Percentiles rank a stretch among this genome's conserved stretches.
Conservation (phyloP, 2,113 vertebrate genomes). For the Anser brachyrhynchus region DNA sequence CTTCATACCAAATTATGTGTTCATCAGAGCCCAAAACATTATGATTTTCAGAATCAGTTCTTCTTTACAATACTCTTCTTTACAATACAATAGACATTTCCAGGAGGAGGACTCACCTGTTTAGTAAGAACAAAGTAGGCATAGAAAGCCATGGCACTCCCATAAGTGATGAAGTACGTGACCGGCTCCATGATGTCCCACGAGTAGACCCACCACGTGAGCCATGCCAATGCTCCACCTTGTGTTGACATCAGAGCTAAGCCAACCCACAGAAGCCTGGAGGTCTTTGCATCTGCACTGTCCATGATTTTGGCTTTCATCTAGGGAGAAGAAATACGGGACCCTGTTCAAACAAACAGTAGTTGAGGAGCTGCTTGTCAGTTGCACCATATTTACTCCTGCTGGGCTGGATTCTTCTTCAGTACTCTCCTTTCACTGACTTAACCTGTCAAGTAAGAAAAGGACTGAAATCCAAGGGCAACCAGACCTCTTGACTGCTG, state of each 20-base stretch:
- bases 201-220: slow-evolving; percentile 98
- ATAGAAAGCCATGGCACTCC: slow-evolving; percentile 89
- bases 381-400: neutral
- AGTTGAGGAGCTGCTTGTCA: neutral
- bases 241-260: slow-evolving; percentile 89
- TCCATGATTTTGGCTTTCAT: slow-evolving; percentile 78
- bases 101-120: slow-evolving; percentile 75
- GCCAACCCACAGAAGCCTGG: slow-evolving; percentile 83
- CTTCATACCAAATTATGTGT: neutral
- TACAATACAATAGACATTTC: neutral
- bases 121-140: slow-evolving; percentile 91
- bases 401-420: neutral
- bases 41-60: neutral
- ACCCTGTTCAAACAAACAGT: neutral
- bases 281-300: slow-evolving; percentile 77
- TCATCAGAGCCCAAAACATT: neutral
- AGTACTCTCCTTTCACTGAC: neutral
- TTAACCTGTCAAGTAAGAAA: neutral
- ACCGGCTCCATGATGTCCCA: slow-evolving; percentile 98
- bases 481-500: neutral
- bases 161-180: slow-evolving; percentile 93
- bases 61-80: neutral
- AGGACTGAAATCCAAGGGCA: neutral
- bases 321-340: slow-evolving; percentile 64
- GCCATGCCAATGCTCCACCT: slow-evolving; percentile 91